Evolutionary conservation across 1,140 invertebrate genomes (phyloP), one percentile per base, ranked within the genome.

Genomic region (Bombus superbus): DNA sequence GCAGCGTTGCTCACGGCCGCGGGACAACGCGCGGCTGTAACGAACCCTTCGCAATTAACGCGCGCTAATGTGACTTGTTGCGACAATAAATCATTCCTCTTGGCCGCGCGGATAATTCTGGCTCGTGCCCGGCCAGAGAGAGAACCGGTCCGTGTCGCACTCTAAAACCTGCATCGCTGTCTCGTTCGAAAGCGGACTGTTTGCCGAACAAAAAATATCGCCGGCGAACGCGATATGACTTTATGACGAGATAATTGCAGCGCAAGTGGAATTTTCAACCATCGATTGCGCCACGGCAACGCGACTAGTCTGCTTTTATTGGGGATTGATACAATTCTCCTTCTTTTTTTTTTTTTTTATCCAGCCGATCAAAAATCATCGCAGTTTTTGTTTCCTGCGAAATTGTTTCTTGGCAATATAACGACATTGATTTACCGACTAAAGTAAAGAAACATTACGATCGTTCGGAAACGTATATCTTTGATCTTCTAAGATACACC

Each of bases 51-150:
- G 77, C 78, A 81, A 85, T 85, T 85, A 85, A 85, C 69, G 83
- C 78, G 42, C 77, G 78, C 11, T 85, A 85, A 85, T 85, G 68
- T 66, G 83, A 85, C 83, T 85, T 85, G 83, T 81, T 66, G 75
- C 82, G 78, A 81, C 59, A n/a, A 81, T 81, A 81, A 85, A 85
- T 85, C 83, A 81, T 85, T 62, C 76, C 69, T 40, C 78, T 47
- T 40, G 47, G 82, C 25, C 40, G 68, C 15, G 8, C 66, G 62
- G 44, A 69, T 68, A 42, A 78, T 77, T 76, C 35, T 5, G 62
- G 4, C 13, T 42, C 28, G 18, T 47, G 25, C 0, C 64, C 32
- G 64, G 2, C 5, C 11, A 6, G 1, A 15, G 62, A 32, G 62
- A 15, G 6, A 8, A 8, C 1, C 62, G 62, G 4, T 40, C 9